These are phyloP conservation scores for Syncerus caffer DNA, from an alignment of 2,797 vertebrate species.

Conservation along the genomic window DNA sequence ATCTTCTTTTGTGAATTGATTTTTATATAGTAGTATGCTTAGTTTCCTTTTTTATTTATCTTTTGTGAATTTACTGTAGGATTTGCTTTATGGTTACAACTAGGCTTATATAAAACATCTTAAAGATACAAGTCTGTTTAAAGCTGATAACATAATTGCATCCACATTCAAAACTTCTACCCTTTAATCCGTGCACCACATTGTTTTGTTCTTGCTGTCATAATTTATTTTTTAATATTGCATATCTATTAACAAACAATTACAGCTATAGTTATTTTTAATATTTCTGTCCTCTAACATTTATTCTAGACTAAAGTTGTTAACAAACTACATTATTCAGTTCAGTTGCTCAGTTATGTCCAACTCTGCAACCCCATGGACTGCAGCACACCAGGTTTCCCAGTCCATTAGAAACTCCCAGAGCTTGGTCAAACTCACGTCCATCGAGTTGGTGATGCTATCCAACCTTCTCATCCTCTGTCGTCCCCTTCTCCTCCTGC, in stretches of 20 bases:
- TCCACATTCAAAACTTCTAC: neutral
- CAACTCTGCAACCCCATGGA: neutral
- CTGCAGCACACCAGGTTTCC: neutral
- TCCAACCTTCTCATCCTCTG: neutral
- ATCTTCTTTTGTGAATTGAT: neutral
- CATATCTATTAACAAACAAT: neutral
- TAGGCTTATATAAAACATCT: neutral
- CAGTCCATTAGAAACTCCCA: neutral
- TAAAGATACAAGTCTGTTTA: neutral
- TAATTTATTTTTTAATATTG: neutral
- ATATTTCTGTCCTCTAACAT: neutral
- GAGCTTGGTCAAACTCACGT: neutral
- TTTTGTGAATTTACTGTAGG: neutral
- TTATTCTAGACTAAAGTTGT: neutral
- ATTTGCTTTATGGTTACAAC: neutral
- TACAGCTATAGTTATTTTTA: neutral
- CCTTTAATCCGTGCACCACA: neutral
- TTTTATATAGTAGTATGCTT: neutral
- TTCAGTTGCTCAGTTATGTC: neutral
- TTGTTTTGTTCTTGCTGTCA: neutral
- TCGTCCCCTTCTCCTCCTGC: neutral
- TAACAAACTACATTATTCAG: neutral
- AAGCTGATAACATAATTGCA: neutral
- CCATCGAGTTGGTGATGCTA: neutral
- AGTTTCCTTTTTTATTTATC: neutral